Evolutionary conservation across 2,113 vertebrate genomes (phyloP).

Genomic region (Salvelinus sp.): DNA sequence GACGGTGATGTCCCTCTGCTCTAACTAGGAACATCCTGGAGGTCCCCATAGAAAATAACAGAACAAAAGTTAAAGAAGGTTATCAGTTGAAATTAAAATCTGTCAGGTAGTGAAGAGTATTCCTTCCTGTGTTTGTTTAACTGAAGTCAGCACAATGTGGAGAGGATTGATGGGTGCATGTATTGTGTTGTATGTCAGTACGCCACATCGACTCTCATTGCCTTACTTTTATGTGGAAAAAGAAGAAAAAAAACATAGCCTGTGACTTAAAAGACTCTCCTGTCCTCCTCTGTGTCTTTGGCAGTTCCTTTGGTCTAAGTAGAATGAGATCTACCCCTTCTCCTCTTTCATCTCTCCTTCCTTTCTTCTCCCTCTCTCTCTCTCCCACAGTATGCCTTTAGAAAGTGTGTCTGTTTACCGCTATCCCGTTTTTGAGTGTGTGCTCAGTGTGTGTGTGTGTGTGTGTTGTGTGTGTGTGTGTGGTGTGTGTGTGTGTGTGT

Average conservation of each 20-base stretch:
- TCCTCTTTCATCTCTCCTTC: constrained; percentile 32
- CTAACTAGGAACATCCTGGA: not conserved
- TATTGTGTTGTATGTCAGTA: constrained; percentile 15
- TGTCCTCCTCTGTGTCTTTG: constrained; percentile 25
- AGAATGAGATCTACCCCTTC: constrained; percentile 36
- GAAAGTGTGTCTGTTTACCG: constrained; percentile 21
- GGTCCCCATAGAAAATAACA: constrained; percentile 14
- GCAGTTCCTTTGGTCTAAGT: constrained; percentile 12
- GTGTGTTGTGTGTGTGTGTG: constrained; percentile 14
- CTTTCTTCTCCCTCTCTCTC: constrained; percentile 12
- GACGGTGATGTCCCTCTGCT: constrained; percentile 7
- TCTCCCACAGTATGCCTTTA: constrained; percentile 12
- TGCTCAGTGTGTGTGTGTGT: not conserved
- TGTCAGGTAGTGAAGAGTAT: not conserved
- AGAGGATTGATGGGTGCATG: constrained; percentile 24
- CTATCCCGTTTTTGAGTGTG: not conserved
- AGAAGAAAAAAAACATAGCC: constrained; percentile 15
- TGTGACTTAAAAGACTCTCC: constrained; percentile 29
- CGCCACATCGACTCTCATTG: not conserved
- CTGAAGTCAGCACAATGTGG: constrained; percentile 6
- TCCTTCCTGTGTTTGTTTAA: not conserved
- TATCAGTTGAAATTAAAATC: constrained; percentile 45
- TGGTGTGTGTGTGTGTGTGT: constrained; percentile 20
- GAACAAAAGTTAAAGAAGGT: constrained; percentile 26
- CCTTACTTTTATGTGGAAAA: constrained; percentile 20